Evolutionary conservation across 2,113 vertebrate genomes (phyloP).

Genomic region (Stegostoma tigrinum): DNA sequence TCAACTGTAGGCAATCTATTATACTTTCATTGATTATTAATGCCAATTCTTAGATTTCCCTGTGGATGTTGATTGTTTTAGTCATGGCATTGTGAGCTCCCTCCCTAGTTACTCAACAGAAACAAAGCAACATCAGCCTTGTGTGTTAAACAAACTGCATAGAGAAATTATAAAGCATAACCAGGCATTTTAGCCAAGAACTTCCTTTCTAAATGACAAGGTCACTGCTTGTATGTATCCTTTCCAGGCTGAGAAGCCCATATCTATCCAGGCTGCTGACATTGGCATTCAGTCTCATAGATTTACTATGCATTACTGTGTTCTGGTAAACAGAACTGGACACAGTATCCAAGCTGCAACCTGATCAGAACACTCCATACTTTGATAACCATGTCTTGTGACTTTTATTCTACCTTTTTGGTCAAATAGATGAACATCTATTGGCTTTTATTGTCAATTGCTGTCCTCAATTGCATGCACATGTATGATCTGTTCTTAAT

Average conservation of each 20-base stretch:
- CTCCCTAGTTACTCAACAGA: not conserved
- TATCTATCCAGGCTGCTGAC: not conserved
- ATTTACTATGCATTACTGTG: not conserved
- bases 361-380: not conserved
- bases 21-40: constrained; percentile 13
- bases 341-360: not conserved
- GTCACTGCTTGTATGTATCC: no score
- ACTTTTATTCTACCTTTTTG: not conserved
- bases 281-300: not conserved
- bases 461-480: not conserved
- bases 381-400: not conserved
- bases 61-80: constrained; percentile 8
- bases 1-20: not conserved
- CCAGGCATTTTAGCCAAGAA: not conserved
- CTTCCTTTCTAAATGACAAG: not conserved
- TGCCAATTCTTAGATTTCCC: not conserved
- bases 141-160: not conserved
- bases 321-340: not conserved
- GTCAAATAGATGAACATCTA: not conserved
- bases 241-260: not conserved
- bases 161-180: not conserved
- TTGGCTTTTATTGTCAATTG: not conserved
- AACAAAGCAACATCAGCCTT: not conserved
- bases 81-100: not conserved
- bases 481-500: not conserved